Conservation (phyloP, 2,797 vertebrate species). For the Streptopelia turtur region DNA sequence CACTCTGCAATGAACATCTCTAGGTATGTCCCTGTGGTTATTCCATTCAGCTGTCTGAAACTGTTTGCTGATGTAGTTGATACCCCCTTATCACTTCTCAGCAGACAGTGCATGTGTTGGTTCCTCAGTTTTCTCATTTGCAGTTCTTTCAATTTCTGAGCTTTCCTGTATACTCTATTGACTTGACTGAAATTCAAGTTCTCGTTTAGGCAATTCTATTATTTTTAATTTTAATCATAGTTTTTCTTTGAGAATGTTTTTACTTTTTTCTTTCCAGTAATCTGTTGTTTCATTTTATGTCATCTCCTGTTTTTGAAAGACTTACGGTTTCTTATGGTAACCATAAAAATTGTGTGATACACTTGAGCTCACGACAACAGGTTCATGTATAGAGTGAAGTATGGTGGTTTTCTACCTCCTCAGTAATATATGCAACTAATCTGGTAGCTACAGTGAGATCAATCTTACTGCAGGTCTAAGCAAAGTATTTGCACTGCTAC, state of each 20-base stretch:
- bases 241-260: background rate
- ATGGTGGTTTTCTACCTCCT: background rate
- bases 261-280: background rate
- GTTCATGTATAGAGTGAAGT: background rate
- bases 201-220: background rate
- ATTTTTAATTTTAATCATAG: background rate
- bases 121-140: background rate
- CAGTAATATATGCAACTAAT: background rate
- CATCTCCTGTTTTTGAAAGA: background rate
- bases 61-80: background rate
- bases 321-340: background rate
- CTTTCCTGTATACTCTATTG: background rate
- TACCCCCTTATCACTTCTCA: background rate
- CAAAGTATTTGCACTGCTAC: background rate
- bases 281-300: background rate
- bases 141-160: background rate
- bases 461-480: background rate
- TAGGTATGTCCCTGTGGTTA: background rate
- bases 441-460: background rate
- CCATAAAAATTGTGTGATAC: background rate
- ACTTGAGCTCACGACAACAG: background rate
- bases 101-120: background rate
- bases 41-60: conserved; percentile 1
- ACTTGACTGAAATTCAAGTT: background rate
- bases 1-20: background rate